Evolutionary conservation across 2,797 vertebrate genomes (phyloP), one percentile per base, ranked within the genome.

Genomic region (Percopsis omiscomaycus): DNA sequence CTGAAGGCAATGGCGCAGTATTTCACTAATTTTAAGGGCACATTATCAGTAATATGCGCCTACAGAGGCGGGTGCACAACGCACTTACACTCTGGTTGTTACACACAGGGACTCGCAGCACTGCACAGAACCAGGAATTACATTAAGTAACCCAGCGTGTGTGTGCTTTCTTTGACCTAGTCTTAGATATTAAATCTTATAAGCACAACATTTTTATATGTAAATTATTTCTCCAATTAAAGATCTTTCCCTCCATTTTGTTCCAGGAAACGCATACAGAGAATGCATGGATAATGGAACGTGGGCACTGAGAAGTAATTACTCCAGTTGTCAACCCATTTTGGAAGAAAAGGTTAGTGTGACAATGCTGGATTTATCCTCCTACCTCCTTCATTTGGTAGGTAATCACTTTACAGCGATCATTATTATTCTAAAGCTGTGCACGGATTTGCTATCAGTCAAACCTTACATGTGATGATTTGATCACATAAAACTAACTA

Each of bases 261-360:
- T 88, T 86, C 27, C 79, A 99, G 98, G 95, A 84, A 97, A 92
- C 42, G 95, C 94, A 52, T 96, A 95, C 88, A 93, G 98, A 74
- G 95, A 96, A 82, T 99, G 98, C 81, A 89, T 96, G 86, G 96
- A 94, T 71, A 98, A 98, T 29, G 96, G 97, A n/a, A 98, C 95
- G 0, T 99, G 98, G 98, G 96, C 98, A 45, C 81, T 93, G 55
- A 94, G 92, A 89, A 96, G 95, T 86, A 97, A 99, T 92, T 99
- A 99, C 86, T 98, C 96, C 15, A 94, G 94, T 75, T 99, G 98
- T 0, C 94, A 97, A 64, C 96, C 97, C 59, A 98, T 99, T 89
- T 80, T 98, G 83, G 94, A 95, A 9, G 94, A 96, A 69, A 96
- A 98, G 94, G 98, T 99, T 62, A 83, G 94, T 89, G 68, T 51